These are phyloP conservation scores for Micrasema minimum DNA, from an alignment of 1,140 invertebrate genomes.

Conservation along the genomic window DNA sequence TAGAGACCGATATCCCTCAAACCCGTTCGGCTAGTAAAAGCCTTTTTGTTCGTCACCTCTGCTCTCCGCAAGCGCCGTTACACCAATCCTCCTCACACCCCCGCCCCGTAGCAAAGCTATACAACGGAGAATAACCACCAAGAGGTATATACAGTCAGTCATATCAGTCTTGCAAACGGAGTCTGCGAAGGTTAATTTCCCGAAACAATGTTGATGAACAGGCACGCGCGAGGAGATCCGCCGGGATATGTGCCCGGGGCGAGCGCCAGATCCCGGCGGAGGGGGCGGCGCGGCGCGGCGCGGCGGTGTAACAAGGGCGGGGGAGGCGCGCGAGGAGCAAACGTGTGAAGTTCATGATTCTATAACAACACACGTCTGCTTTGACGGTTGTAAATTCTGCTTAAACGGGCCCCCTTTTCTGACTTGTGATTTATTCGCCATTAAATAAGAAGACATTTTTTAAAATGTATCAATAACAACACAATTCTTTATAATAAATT, in stretches of 20 bases:
- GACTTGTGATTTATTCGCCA: no score
- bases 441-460: no score
- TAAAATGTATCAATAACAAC: no score
- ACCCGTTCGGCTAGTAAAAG: constrained; percentile 30
- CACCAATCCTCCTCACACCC: constrained; percentile 1
- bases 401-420: not conserved
- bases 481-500: no score
- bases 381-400: constrained; percentile 10
- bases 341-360: constrained; percentile 24
- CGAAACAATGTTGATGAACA: constrained; percentile 4
- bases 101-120: not conserved
- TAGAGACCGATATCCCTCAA: constrained; percentile 35
- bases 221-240: not conserved
- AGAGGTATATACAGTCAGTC: no score
- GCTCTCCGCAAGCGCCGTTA: not conserved
- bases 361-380: constrained; percentile 2
- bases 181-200: not conserved
- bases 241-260: not conserved
- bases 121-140: not conserved
- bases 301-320: not conserved
- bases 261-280: not conserved
- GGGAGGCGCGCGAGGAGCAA: not conserved
- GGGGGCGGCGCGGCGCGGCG: not conserved
- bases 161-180: not conserved
- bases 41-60: constrained; percentile 44